These are phyloP conservation scores for Spongilla lacustris DNA, from an alignment of 37 sponge, comb jelly and placozoan species.

Conservation along the genomic window DNA sequence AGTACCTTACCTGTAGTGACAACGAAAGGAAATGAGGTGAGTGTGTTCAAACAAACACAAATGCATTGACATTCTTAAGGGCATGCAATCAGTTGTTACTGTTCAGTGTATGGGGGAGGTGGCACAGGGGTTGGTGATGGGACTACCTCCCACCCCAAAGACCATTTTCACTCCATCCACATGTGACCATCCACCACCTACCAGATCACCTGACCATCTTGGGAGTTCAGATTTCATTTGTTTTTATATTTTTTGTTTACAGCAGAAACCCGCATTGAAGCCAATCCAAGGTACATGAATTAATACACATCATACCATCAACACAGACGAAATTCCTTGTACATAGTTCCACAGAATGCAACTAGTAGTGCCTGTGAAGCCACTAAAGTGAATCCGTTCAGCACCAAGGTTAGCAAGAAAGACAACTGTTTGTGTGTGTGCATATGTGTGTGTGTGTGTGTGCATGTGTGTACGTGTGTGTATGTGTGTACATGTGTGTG, in stretches of 20 bases:
- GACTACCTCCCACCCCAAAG: not conserved
- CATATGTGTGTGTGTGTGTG: no score
- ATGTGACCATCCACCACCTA: not conserved
- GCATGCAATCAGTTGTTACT: no score
- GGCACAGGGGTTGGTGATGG: no score
- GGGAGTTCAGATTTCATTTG: not conserved
- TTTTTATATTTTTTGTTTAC: not conserved
- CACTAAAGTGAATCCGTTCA: not conserved
- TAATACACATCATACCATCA: not conserved
- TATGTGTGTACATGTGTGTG: no score
- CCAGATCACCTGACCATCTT: not conserved
- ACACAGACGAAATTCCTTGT: no score
- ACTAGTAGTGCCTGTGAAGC: not conserved
- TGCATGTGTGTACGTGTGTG: no score
- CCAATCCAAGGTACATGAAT: not conserved
- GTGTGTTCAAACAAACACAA: no score
- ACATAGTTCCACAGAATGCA: not conserved
- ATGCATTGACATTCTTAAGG: no score
- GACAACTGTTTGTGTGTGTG: no score
- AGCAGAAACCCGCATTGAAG: not conserved
- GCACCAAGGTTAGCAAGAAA: not conserved
- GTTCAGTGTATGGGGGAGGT: no score
- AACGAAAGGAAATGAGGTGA: not conserved
- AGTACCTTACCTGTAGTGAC: slow-evolving; percentile 18
- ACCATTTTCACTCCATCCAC: not conserved